Evolutionary conservation across 2,797 vertebrate species (phyloP).

Genomic region (Pogonophryne albipinna): DNA sequence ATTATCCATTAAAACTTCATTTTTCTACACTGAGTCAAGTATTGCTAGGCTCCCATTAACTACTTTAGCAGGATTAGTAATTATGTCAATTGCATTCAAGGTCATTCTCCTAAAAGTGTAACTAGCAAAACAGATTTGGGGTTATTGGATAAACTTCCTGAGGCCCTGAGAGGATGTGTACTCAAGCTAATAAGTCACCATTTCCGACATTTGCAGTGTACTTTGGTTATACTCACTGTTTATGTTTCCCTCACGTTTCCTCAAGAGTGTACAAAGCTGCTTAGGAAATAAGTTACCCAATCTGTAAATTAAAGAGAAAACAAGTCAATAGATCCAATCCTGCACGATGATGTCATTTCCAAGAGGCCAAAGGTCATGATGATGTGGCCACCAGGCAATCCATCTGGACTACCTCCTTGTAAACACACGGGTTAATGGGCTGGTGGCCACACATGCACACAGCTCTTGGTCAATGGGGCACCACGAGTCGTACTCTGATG

Average conservation of each 20-base stretch:
- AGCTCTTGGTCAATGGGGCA: too few species aligned
- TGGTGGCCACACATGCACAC: not conserved
- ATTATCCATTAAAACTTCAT: not conserved
- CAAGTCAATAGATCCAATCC: not conserved
- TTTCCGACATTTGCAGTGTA: slow-evolving; percentile 23
- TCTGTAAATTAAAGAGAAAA: not conserved
- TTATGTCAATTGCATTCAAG: slow-evolving; percentile 43
- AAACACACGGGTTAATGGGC: slow-evolving; percentile 35
- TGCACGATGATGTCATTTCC: slow-evolving; percentile 2
- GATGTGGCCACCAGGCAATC: slow-evolving; percentile 24
- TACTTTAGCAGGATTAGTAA: slow-evolving; percentile 49
- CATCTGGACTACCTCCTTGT: slow-evolving; percentile 17
- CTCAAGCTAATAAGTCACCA: slow-evolving; percentile 54
- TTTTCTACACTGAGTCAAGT: slow-evolving; percentile 4
- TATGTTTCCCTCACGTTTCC: not conserved
- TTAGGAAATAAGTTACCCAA: not conserved
- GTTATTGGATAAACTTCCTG: slow-evolving; percentile 52
- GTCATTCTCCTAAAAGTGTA: slow-evolving; percentile 52
- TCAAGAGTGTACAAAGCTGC: not conserved
- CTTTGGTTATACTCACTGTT: not conserved
- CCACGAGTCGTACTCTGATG: not conserved
- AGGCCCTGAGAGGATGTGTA: slow-evolving; percentile 33
- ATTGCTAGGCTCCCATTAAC: slow-evolving; percentile 23
- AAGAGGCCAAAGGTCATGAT: slow-evolving; percentile 23
- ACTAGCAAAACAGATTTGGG: slow-evolving; percentile 55